These are phyloP conservation scores for Dendrolimus houi DNA, from an alignment of 2,888 invertebrate genomes.

Conservation along the genomic window DNA sequence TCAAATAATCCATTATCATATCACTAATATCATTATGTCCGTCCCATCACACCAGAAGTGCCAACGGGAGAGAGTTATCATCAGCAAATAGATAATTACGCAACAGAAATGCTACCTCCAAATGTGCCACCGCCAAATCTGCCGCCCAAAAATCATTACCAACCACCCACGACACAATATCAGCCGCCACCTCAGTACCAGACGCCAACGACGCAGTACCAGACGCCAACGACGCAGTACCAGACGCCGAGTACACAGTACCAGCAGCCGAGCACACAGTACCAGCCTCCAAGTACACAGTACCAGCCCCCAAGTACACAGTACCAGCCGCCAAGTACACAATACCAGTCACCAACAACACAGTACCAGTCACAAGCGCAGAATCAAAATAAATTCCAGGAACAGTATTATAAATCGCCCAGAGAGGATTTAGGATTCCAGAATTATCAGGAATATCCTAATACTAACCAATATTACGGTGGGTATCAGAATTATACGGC, in stretches of 20 bases:
- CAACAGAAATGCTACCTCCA: slow-evolving; percentile 59
- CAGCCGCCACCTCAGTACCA: slow-evolving; percentile 20
- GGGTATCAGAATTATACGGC: slow-evolving; percentile 32
- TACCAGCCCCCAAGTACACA: neutral
- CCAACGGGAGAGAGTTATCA: slow-evolving; percentile 62
- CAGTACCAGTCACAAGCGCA: neutral
- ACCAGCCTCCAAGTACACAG: neutral
- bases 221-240: slow-evolving; percentile 12
- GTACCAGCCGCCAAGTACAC: slow-evolving; percentile 7
- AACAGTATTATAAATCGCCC: slow-evolving; percentile 17
- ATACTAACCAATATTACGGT: slow-evolving; percentile 31
- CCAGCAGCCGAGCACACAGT: slow-evolving; percentile 5
- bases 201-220: slow-evolving; percentile 16
- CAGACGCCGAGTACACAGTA: neutral
- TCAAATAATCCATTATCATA: slow-evolving; percentile 11
- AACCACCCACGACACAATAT: slow-evolving; percentile 36
- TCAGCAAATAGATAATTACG: slow-evolving; percentile 68
- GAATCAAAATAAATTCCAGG: slow-evolving; percentile 26
- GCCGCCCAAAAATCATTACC: slow-evolving; percentile 60
- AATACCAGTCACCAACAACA: slow-evolving; percentile 11
- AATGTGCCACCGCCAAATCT: slow-evolving; percentile 41
- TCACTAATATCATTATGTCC: neutral
- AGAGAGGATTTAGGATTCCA: slow-evolving; percentile 21
- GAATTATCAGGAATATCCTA: slow-evolving; percentile 44
- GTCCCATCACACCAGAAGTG: slow-evolving; percentile 30